These are phyloP conservation scores for Takifugu rubripes DNA, from an alignment of 2,797 vertebrate species.

Conservation along the genomic window DNA sequence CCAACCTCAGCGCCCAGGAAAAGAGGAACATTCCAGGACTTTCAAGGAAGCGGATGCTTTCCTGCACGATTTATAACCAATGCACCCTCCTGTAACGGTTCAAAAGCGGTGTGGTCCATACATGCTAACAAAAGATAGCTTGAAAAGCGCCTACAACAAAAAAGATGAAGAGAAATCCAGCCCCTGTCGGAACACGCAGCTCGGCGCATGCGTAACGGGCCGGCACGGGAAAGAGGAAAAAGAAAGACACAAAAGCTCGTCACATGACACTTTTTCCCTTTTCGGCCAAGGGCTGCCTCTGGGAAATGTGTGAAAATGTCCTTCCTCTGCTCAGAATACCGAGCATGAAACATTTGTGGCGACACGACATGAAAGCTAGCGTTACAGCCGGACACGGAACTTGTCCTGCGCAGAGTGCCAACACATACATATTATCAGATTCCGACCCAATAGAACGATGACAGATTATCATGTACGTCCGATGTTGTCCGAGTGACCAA, in stretches of 20 bases:
- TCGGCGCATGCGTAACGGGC: constrained; percentile 60
- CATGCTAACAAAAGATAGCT: neutral
- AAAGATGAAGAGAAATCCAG: constrained; percentile 25
- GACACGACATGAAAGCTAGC: neutral
- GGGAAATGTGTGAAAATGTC: constrained; percentile 48
- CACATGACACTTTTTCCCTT: constrained; percentile 52
- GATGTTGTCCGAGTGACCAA: too few relatives aligned
- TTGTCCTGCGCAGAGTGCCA: constrained; percentile 4
- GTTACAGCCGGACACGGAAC: neutral
- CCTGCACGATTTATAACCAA: too few relatives aligned
- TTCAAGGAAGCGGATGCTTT: too few relatives aligned
- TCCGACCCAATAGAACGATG: neutral
- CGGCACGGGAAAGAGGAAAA: constrained; percentile 12
- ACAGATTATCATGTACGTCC: neutral
- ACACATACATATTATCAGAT: neutral
- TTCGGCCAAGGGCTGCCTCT: constrained; percentile 24
- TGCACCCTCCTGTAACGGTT: neutral
- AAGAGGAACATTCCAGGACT: too few relatives aligned
- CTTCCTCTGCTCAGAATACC: constrained; percentile 4
- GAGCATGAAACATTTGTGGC: neutral
- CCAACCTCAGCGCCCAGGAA: neutral
- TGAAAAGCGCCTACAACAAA: neutral
- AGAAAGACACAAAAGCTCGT: constrained; percentile 52
- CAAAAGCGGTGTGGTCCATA: constrained; percentile 1
- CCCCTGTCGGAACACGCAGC: constrained; percentile 11